Conservation (phyloP, 35 echinoderm and acorn worm species). For the Lytechinus pictus region DNA sequence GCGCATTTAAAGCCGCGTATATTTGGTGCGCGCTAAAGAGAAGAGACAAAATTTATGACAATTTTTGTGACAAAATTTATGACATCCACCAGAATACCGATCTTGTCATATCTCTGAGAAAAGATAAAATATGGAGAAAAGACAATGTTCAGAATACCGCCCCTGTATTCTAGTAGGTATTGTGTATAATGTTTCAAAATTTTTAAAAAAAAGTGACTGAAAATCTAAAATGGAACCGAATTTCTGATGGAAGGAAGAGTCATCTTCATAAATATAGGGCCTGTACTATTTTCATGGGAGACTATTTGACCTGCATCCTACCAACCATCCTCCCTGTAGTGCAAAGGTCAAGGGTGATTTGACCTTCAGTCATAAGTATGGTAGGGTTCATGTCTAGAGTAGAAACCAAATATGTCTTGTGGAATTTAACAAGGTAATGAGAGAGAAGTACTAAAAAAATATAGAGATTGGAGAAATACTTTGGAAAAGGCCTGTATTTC, state of each 20-base stretch:
- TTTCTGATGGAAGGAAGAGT: background rate
- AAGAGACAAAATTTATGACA: too few species aligned
- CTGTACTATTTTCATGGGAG: background rate
- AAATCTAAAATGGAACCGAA: background rate
- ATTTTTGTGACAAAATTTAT: too few species aligned
- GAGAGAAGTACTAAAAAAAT: background rate
- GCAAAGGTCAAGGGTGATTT: background rate
- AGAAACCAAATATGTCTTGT: background rate
- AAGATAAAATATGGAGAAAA: too few species aligned
- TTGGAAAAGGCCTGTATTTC: too few species aligned
- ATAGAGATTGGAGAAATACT: background rate
- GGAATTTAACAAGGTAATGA: conserved; percentile 13
- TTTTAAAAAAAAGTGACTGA: background rate
- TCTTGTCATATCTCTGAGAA: too few species aligned
- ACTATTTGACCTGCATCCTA: conserved; percentile 9
- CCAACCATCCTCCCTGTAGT: background rate
- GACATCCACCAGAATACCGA: too few species aligned
- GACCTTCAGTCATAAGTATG: background rate
- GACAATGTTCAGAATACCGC: too few species aligned
- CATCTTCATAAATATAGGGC: background rate
- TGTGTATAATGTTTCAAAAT: background rate
- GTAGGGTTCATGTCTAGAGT: background rate
- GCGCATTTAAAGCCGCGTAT: too few species aligned
- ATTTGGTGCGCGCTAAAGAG: too few species aligned
- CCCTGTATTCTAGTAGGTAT: background rate